phyloP scores from a whole-genome alignment of 2,113 vertebrate genomes.

The Pitta sordida region DNA sequence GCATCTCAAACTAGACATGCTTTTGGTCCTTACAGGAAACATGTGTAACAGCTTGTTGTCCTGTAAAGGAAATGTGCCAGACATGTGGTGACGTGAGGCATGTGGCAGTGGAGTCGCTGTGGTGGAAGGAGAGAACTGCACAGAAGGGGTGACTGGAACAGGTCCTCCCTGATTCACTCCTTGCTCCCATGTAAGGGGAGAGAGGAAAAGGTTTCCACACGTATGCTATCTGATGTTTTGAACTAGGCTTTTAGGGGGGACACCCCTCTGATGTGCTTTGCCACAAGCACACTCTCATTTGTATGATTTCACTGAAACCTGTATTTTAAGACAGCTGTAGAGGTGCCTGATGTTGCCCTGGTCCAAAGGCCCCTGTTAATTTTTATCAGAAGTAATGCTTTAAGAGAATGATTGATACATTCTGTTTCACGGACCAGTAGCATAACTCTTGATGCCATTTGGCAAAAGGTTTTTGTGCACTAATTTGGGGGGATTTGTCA shows the following conservation, averaged over 20 bases:
- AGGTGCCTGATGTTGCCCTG: neutral
- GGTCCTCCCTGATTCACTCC: neutral
- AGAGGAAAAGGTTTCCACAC: neutral
- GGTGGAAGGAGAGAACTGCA: neutral
- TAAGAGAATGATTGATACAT: neutral
- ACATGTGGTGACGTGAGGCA: neutral
- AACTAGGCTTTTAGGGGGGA: neutral
- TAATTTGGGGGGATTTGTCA: neutral
- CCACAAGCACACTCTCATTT: accelerated
- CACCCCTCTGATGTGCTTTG: neutral
- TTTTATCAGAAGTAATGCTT: neutral
- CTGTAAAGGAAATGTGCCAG: neutral
- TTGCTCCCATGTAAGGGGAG: neutral
- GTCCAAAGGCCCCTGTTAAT: neutral
- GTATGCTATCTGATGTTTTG: neutral
- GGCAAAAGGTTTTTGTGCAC: neutral
- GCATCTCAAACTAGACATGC: neutral
- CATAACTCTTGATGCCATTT: neutral
- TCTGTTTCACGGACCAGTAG: neutral
- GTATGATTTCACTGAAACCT: neutral
- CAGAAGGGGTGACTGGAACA: neutral
- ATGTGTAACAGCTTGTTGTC: neutral
- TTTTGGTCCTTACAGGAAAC: neutral
- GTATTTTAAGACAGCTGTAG: neutral
- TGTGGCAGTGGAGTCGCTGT: neutral